Conservation (phyloP, 1,140 invertebrate species). For the Trissolcus basalis region DNA sequence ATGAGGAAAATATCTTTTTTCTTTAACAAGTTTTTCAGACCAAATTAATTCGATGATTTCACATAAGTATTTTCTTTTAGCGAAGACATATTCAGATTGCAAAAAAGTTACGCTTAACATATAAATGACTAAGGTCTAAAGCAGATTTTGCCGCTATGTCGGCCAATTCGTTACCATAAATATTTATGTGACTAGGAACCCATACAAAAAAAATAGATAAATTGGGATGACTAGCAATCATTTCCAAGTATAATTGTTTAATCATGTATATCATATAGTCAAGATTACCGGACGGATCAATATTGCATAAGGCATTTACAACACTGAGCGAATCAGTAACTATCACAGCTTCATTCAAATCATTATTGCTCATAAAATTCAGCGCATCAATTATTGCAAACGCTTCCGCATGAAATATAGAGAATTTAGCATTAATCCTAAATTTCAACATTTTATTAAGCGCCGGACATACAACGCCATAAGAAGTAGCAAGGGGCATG, state of each 20-base stretch:
- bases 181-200: slow-evolving; percentile 1
- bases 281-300: not conserved
- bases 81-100: not conserved
- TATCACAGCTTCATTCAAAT: not conserved
- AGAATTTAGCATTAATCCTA: not conserved
- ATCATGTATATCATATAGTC: not conserved
- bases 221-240: not conserved
- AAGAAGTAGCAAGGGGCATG: not conserved
- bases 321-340: not conserved
- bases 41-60: not conserved
- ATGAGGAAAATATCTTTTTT: not conserved
- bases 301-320: not conserved
- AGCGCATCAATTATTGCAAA: slow-evolving; percentile 1
- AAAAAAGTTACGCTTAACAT: not conserved
- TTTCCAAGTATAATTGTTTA: not conserved
- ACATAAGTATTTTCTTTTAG: not conserved
- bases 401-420: slow-evolving; percentile 3
- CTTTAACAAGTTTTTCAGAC: not conserved
- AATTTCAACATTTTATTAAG: not conserved
- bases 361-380: not conserved
- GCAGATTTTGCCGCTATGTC: not conserved
- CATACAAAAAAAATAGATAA: not conserved
- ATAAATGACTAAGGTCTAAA: not conserved
- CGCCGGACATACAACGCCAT: not conserved
- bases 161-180: not conserved